A percentile compares a stretch with the other conserved stretches of the same genome.
Evolutionary conservation across 1,140 invertebrate genomes (phyloP).

Genomic region (Eurytemora carolleeae): DNA sequence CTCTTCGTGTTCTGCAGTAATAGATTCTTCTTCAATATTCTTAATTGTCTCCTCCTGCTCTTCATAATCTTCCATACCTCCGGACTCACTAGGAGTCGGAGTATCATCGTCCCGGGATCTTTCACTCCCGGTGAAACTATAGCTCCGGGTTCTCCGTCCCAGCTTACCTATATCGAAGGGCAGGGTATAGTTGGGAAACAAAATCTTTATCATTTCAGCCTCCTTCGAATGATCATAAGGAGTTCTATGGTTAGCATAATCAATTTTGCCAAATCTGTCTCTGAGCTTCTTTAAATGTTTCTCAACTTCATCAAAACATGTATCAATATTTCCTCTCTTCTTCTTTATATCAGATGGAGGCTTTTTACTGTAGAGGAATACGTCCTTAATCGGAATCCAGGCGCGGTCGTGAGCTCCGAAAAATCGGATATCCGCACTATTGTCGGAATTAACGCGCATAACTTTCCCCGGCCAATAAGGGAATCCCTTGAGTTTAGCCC

Average conservation of each 20-base stretch:
- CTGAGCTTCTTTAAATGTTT: slow-evolving; percentile 48
- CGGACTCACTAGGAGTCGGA: slow-evolving; percentile 11
- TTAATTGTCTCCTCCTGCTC: slow-evolving; percentile 15
- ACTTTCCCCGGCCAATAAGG: slow-evolving; percentile 88
- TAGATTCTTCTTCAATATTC: slow-evolving; percentile 15
- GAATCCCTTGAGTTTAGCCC: slow-evolving; percentile 82
- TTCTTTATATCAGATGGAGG: slow-evolving; percentile 37
- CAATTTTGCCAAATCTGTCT: slow-evolving; percentile 50
- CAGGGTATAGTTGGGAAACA: slow-evolving; percentile 11
- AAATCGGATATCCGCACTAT: slow-evolving; percentile 67
- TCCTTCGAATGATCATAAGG: slow-evolving; percentile 43
- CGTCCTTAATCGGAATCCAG: slow-evolving; percentile 63
- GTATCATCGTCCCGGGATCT: slow-evolving; percentile 11
- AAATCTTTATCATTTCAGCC: slow-evolving; percentile 35
- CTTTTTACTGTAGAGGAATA: slow-evolving; percentile 53
- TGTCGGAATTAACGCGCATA: slow-evolving; percentile 47
- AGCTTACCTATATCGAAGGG: slow-evolving; percentile 8
- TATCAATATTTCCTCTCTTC: slow-evolving; percentile 38
- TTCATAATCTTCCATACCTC: slow-evolving; percentile 1
- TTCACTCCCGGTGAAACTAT: slow-evolving; percentile 22
- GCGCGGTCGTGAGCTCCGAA: slow-evolving; percentile 81
- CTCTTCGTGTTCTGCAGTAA: slow-evolving; percentile 9
- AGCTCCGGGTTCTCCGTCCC: neutral
- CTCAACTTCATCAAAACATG: slow-evolving; percentile 41
- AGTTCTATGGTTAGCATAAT: slow-evolving; percentile 48